Evolutionary conservation across 2,797 vertebrate species (phyloP), one percentile per base, ranked within the genome.

Genomic region (Anisognathus igniventris): DNA sequence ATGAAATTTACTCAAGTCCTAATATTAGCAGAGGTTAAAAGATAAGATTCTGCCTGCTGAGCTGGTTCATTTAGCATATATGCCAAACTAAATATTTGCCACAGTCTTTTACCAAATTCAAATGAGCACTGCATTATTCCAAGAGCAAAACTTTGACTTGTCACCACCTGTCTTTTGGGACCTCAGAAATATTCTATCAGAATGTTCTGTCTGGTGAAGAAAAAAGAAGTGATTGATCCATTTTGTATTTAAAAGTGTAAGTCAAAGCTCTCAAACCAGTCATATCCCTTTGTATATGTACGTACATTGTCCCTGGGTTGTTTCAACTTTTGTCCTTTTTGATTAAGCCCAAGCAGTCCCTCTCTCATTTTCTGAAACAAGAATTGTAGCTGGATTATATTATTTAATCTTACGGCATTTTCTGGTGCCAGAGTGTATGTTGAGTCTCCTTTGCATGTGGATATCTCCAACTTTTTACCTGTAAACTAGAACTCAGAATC

Each of bases 231-330:
- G 31, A 86, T 67, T 75, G 30, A 78, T 88, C 25, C 71, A 30
- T 70, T 58, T 68, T 93, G 35, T 96, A 74, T 88, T 90, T 81
- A 77, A 87, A 91, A 98, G 97, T 40, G 94, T 97, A 96, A 98
- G 97, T 78, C 50, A 65, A 66, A 98, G 93, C 84, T 91, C 92
- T 62, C 86, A 87, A 97, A 98, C 97, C 71, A 97, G 97, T 91
- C 98, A 98, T 35, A 97, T 98, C 18, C 98, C 97, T 82, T 92
- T 97, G 23, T 98, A 98, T 90, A 97, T 68, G 92, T 98, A 96
- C 98, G 97, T 96, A 58, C 53, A 56, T 9, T 14, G 50, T 80
- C 78, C 74, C 56, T 75, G 17, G 18, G 5, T 62, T 67, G 7
- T 85, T 89, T 61, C 50, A 81, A 30, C 37, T 45, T 90, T n/a